These are phyloP conservation scores for Drosophila teissieri DNA, from an alignment of 1,140 invertebrate species.

Conservation along the genomic window DNA sequence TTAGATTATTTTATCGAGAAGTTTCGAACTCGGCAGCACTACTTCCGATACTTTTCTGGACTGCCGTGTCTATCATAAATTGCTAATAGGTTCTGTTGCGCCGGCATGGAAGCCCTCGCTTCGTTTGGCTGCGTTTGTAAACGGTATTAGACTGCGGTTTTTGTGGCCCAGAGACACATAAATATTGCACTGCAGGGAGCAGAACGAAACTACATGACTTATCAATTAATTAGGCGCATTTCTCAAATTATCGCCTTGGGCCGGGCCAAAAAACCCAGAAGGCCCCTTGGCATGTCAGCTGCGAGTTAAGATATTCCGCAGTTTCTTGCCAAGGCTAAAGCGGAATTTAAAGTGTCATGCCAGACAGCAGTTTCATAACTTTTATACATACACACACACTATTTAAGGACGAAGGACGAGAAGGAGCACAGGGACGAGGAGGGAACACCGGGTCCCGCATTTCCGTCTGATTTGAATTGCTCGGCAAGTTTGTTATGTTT, in stretches of 20 bases:
- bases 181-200: constrained; percentile 32
- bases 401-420: constrained; percentile 7
- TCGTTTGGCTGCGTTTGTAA: constrained; percentile 64
- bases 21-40: constrained; percentile 6
- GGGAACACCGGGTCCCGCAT: constrained; percentile 54
- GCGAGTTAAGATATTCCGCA: constrained; percentile 46
- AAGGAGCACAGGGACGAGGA: neutral
- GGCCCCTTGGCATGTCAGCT: constrained; percentile 63
- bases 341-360: constrained; percentile 57
- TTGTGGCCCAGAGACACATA: constrained; percentile 66
- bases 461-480: constrained; percentile 81
- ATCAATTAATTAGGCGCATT: constrained; percentile 77
- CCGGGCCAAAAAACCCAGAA: constrained; percentile 11
- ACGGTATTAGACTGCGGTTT: constrained; percentile 59
- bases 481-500: constrained; percentile 79
- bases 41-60: constrained; percentile 2
- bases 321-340: constrained; percentile 6
- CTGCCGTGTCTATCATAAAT: constrained; percentile 61
- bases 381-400: neutral
- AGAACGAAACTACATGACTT: constrained; percentile 61
- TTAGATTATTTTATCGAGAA: constrained; percentile 6
- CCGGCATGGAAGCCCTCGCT: constrained; percentile 47
- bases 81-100: constrained; percentile 68
- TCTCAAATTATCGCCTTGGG: constrained; percentile 74
- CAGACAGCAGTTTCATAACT: constrained; percentile 62